Conservation (phyloP, 1,140 invertebrate species). For the Drosophila rufa region DNA sequence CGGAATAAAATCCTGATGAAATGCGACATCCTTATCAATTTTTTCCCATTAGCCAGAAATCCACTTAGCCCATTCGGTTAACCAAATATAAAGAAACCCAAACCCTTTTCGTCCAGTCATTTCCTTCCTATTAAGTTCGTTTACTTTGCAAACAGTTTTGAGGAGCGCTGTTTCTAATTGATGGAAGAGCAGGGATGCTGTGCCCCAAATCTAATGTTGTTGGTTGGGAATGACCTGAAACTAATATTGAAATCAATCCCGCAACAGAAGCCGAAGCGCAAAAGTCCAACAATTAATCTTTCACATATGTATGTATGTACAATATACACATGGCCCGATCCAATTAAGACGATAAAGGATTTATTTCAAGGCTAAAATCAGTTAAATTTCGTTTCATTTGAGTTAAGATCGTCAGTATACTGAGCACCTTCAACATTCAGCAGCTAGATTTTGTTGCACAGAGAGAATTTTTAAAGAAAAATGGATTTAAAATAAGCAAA, state of each 20-base stretch:
- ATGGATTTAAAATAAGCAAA: no score
- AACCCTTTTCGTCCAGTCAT: conserved; percentile 33
- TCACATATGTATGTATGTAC: not conserved
- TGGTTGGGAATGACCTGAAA: conserved; percentile 7
- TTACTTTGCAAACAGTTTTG: conserved; percentile 47
- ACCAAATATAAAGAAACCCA: conserved; percentile 3
- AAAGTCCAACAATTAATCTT: conserved; percentile 11
- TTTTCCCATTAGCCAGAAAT: not conserved
- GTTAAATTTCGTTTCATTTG: no score
- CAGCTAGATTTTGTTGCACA: no score
- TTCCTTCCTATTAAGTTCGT: conserved; percentile 11
- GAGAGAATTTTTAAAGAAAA: no score
- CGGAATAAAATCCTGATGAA: not conserved
- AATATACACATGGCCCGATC: not conserved
- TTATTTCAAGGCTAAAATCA: no score
- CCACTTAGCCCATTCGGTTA: conserved; percentile 28
- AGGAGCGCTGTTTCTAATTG: conserved; percentile 47
- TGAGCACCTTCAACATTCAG: no score
- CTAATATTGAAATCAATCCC: conserved; percentile 67
- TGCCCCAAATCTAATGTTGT: conserved; percentile 8
- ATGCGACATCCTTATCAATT: not conserved
- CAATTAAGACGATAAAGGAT: not conserved
- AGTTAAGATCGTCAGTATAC: no score
- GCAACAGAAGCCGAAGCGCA: conserved; percentile 4
- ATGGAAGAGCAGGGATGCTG: conserved; percentile 22